Evolutionary conservation across 1,140 invertebrate genomes (phyloP).

Genomic region (Palaemon carinicauda): DNA sequence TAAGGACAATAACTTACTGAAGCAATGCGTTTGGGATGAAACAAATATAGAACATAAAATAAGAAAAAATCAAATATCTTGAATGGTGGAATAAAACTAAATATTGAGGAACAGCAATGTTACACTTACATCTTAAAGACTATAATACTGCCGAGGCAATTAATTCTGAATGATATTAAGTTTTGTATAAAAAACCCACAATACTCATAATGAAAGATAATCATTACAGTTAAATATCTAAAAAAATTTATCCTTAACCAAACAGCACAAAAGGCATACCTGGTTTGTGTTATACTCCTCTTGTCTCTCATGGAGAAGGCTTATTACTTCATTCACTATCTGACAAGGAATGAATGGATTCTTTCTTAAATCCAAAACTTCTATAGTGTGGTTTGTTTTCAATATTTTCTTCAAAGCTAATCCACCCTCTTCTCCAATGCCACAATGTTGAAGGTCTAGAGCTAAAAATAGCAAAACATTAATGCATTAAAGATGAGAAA

Average conservation of each 20-base stretch:
- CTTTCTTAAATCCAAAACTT: slow-evolving; percentile 31
- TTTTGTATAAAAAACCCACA: too few species aligned
- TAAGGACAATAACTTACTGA: too few species aligned
- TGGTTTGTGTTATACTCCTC: background rate
- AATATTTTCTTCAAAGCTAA: background rate
- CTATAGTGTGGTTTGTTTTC: slow-evolving; percentile 20
- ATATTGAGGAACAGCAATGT: too few species aligned
- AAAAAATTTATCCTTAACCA: background rate
- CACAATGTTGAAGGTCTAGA: slow-evolving; percentile 36
- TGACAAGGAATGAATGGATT: slow-evolving; percentile 26
- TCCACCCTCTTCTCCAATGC: slow-evolving; percentile 23
- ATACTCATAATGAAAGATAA: too few species aligned
- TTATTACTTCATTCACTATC: background rate
- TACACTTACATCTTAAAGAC: too few species aligned
- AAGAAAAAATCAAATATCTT: too few species aligned
- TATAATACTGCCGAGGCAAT: too few species aligned
- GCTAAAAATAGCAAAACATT: background rate
- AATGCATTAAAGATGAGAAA: background rate
- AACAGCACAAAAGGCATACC: background rate
- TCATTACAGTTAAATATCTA: too few species aligned
- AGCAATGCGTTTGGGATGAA: too few species aligned
- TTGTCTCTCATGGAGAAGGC: background rate
- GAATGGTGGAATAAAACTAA: too few species aligned
- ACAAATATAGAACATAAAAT: too few species aligned
- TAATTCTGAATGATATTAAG: too few species aligned